Conservation (phyloP, 2,888 invertebrate species). For the Hypercompe scribonia region DNA sequence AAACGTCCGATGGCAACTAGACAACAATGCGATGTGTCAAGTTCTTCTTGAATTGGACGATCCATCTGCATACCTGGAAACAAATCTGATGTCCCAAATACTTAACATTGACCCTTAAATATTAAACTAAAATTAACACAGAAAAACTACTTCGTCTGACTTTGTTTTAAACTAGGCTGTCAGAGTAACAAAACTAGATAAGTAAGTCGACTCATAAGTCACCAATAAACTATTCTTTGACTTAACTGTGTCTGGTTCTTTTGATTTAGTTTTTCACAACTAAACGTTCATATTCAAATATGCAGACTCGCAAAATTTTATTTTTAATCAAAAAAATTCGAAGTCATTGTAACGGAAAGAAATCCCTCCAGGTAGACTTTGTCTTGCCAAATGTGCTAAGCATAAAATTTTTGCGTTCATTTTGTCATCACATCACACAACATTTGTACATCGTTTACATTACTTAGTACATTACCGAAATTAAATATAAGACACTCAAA, state of each 20-base stretch:
- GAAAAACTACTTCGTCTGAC: background rate
- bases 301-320: too few relatives aligned
- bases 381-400: background rate
- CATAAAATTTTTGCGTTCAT: background rate
- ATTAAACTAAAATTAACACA: conserved; percentile 12
- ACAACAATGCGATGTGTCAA: conserved; percentile 95
- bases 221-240: background rate
- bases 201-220: background rate
- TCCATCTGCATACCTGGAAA: conserved; percentile 96
- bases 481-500: too few relatives aligned
- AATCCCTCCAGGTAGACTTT: background rate
- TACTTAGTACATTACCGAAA: too few relatives aligned
- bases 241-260: background rate
- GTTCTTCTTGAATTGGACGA: conserved; percentile 91
- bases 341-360: background rate
- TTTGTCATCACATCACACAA: background rate
- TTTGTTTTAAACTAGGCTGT: background rate
- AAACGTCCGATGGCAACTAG: conserved; percentile 99
- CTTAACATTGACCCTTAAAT: conserved; percentile 57
- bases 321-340: too few relatives aligned
- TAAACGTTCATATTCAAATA: background rate
- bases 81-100: conserved; percentile 89
- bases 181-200: background rate
- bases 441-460: background rate
- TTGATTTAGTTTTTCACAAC: background rate